Conservation (phyloP, 2,113 vertebrate species). For the Peromyscus californicus region DNA sequence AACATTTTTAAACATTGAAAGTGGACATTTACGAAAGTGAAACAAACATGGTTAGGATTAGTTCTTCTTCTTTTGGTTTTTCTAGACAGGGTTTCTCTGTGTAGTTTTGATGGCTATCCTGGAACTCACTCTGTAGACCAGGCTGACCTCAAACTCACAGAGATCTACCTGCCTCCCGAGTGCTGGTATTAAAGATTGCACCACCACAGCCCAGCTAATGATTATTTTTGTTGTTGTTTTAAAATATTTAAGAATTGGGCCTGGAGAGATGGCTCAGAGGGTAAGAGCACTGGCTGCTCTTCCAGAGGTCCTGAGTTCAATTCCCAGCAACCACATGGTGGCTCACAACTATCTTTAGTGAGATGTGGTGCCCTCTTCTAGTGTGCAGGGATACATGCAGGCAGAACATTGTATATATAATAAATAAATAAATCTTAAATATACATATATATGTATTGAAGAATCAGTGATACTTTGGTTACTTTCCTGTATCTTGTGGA, state of each 20-base stretch:
- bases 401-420: background rate
- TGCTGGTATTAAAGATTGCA: background rate
- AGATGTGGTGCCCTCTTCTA: background rate
- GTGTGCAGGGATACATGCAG: background rate
- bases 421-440: background rate
- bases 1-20: background rate
- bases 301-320: background rate
- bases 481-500: slow-evolving; percentile 21
- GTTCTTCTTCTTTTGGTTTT: background rate
- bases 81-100: background rate
- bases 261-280: background rate
- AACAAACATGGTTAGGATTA: background rate
- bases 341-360: background rate
- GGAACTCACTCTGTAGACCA: background rate
- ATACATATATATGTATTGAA: background rate
- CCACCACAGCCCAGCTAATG: background rate
- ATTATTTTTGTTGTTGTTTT: background rate
- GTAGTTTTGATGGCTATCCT: background rate
- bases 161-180: background rate
- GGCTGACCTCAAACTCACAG: background rate
- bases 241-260: slow-evolving; percentile 1
- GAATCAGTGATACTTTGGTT: slow-evolving; percentile 48
- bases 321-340: background rate
- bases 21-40: background rate
- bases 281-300: background rate